Percentiles rank a stretch among this genome's conserved stretches.
These are phyloP conservation scores for Myocastor coypus DNA, from an alignment of 2,113 vertebrate genomes.

Conservation along the genomic window DNA sequence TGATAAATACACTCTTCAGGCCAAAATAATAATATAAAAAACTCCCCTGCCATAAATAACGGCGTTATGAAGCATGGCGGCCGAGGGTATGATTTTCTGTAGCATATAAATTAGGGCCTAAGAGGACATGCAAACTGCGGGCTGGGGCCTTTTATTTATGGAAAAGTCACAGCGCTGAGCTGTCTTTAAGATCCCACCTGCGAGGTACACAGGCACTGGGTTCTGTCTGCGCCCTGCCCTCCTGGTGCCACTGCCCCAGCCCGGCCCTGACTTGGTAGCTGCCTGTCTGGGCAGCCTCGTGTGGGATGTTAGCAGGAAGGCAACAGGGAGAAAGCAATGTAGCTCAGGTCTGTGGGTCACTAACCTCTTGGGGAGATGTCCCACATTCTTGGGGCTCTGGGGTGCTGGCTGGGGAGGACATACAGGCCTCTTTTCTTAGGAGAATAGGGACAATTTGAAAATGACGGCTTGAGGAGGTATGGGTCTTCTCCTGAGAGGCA, in stretches of 20 bases:
- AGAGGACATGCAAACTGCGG: constrained; percentile 72
- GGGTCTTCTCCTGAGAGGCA: background rate
- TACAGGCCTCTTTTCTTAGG: background rate
- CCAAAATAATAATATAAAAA: constrained; percentile 60
- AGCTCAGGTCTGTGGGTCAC: background rate
- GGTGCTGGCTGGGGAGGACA: background rate
- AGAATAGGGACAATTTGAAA: background rate
- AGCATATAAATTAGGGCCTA: constrained; percentile 86
- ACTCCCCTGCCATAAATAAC: constrained; percentile 85
- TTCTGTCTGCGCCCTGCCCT: background rate
- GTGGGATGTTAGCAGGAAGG: no score
- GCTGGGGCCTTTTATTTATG: constrained; percentile 68
- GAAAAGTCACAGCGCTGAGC: background rate
- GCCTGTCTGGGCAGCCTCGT: background rate
- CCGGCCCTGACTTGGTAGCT: background rate
- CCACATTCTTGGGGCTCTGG: background rate
- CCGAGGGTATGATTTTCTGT: constrained; percentile 83
- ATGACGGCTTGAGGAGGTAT: background rate
- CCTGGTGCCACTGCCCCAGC: background rate
- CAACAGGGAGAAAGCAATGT: no score
- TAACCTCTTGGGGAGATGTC: background rate
- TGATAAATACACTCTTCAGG: constrained; percentile 83
- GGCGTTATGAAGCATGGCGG: constrained; percentile 78
- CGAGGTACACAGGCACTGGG: background rate
- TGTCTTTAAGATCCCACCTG: constrained; percentile 24